phyloP scores from a whole-genome alignment of 2,113 vertebrate species.

The Falco punctatus region DNA sequence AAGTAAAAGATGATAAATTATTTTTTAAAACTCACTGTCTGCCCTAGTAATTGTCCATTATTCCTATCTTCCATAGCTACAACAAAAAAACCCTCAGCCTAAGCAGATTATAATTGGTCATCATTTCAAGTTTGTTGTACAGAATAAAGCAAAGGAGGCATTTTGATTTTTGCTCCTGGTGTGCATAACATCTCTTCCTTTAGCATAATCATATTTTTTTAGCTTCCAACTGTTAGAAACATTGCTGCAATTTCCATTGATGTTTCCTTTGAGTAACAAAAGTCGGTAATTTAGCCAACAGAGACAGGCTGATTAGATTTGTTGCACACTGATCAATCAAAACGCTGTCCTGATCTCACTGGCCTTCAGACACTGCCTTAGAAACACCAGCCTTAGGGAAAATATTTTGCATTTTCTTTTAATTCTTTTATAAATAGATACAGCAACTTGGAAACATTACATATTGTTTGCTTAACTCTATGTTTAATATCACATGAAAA shows the following conservation, averaged over 20 bases:
- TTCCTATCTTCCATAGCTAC: not conserved
- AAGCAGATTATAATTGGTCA: not conserved
- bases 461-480: not conserved
- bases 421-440: not conserved
- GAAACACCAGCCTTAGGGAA: not conserved
- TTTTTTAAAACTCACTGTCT: not conserved
- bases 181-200: not conserved
- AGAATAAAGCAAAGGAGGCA: not conserved
- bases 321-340: conserved; percentile 19
- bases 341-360: not conserved
- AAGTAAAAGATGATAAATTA: not conserved
- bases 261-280: not conserved
- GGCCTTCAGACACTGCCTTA: not conserved
- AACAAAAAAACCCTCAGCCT: not conserved
- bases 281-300: conserved; percentile 30
- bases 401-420: not conserved
- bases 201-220: not conserved
- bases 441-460: not conserved
- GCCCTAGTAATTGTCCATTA: not conserved
- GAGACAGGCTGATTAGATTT: conserved; percentile 22
- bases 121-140: not conserved
- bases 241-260: conserved; percentile 29
- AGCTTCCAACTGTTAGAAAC: conserved; percentile 12
- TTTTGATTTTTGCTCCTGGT: not conserved
- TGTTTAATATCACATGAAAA: not conserved